phyloP scores from a whole-genome alignment of 2,888 invertebrate species.

The Caenorhabditis imperialis region DNA sequence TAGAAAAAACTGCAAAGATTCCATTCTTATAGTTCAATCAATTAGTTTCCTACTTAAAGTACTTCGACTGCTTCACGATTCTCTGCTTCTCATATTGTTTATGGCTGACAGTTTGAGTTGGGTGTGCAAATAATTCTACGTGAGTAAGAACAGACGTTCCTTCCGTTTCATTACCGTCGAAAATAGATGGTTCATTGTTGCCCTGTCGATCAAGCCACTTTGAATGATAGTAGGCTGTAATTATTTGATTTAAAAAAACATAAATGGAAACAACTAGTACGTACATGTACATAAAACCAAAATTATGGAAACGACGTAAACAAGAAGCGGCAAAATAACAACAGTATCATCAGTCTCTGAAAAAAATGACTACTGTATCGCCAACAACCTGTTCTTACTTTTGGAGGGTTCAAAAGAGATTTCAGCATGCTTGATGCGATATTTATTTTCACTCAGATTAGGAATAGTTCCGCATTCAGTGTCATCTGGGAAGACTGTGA shows the following conservation, averaged over 20 bases:
- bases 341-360: background rate
- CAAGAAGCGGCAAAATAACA: constrained; percentile 1
- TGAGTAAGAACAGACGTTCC: constrained; percentile 2
- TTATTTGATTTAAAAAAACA: no score
- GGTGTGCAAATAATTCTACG: constrained; percentile 19
- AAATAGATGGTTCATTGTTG: constrained; percentile 28
- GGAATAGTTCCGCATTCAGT: constrained; percentile 3
- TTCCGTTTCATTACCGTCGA: constrained; percentile 14
- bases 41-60: constrained; percentile 7
- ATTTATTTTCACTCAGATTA: background rate
- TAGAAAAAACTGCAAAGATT: constrained; percentile 18
- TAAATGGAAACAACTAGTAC: no score
- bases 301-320: background rate
- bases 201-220: constrained; percentile 11
- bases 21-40: background rate
- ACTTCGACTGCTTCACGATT: constrained; percentile 20
- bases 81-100: constrained; percentile 24
- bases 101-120: constrained; percentile 6
- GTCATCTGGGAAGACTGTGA: constrained; percentile 15
- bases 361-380: no score
- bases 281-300: no score
- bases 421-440: background rate
- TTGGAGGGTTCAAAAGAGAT: background rate
- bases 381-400: background rate
- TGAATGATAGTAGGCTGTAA: constrained; percentile 18